Conservation (phyloP, 1,140 invertebrate species). For the Daktulosphaira vitifoliae region DNA sequence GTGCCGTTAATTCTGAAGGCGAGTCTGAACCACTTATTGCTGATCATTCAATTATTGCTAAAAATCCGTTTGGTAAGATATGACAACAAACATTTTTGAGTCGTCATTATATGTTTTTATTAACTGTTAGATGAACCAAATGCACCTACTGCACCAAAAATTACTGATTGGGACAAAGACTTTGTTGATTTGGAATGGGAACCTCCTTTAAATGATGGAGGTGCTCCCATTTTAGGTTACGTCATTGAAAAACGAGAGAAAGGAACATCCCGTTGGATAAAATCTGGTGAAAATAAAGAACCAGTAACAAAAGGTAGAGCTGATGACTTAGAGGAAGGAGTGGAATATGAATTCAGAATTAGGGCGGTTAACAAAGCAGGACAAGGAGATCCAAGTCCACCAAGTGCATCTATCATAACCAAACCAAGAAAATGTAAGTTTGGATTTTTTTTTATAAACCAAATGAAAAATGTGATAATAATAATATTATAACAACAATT, state of each 20-base stretch:
- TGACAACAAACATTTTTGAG: neutral
- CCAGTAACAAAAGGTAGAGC: constrained; percentile 70
- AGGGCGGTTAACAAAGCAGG: constrained; percentile 71
- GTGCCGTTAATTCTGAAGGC: constrained; percentile 90
- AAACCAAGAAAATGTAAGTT: constrained; percentile 78
- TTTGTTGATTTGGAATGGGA: constrained; percentile 87
- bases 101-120: neutral
- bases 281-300: constrained; percentile 66
- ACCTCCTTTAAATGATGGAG: constrained; percentile 79
- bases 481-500: too few relatives aligned
- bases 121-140: constrained; percentile 73
- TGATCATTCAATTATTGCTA: constrained; percentile 82
- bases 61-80: constrained; percentile 87
- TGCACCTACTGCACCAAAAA: constrained; percentile 76
- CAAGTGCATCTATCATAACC: constrained; percentile 63
- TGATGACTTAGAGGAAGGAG: constrained; percentile 71
- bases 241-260: constrained; percentile 90
- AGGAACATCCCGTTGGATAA: constrained; percentile 74
- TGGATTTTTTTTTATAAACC: constrained; percentile 35
- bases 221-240: constrained; percentile 86
- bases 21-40: constrained; percentile 86
- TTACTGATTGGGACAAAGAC: constrained; percentile 90
- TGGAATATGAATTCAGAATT: constrained; percentile 80
- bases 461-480: too few relatives aligned
- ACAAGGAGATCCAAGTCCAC: constrained; percentile 66